Evolutionary conservation across 1,140 invertebrate species (phyloP), one percentile per base, ranked within the genome.

Genomic region (Drosophila guanche): DNA sequence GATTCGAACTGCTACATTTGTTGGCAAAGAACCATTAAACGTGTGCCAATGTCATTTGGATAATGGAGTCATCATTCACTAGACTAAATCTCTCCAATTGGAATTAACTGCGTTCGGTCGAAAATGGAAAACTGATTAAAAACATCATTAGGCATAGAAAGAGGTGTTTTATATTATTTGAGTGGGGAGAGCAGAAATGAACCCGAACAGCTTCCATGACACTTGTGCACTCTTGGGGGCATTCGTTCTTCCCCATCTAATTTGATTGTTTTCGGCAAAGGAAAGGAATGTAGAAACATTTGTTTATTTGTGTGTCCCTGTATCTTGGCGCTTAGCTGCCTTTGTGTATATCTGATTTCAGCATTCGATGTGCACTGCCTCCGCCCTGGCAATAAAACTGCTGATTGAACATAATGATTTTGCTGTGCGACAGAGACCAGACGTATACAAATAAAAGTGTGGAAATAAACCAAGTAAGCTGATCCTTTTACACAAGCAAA

Each of bases 231-330:
- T 68, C 46, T 22, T 25, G 2, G 12, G 14, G 16, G 6, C 10
- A 12, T 54, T 58, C 43, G 33, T 58, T 55, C 10, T 58, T 60
- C 1, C 7, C 48, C 51, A 74, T 79, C 74, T 73, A 76, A 80
- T 77, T 77, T 81, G 74, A 74, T 74, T 68, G 57, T 77, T 66
- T 81, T 72, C 16, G 40, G 46, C 55, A 56, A 29, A 37, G 22
- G 16, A 29, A 23, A 40, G 10, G 29, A 3, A 47, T 50, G 25
- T 14, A 57, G 16, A 20, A 20, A 20, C 33, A 46, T 62, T 23
- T 56, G 45, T 57, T 6, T 25, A 40, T 67, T 4, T 43, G 5
- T 33, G n/a, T 29, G 47, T 71, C 66, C 70, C 42, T 59, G 48
- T 72, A 42, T 72, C 69, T 16, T 37, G 27, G 20, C 33, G 16